These are phyloP conservation scores for Cheirogaleus major DNA, from an alignment of 2,797 vertebrate genomes.

Conservation along the genomic window DNA sequence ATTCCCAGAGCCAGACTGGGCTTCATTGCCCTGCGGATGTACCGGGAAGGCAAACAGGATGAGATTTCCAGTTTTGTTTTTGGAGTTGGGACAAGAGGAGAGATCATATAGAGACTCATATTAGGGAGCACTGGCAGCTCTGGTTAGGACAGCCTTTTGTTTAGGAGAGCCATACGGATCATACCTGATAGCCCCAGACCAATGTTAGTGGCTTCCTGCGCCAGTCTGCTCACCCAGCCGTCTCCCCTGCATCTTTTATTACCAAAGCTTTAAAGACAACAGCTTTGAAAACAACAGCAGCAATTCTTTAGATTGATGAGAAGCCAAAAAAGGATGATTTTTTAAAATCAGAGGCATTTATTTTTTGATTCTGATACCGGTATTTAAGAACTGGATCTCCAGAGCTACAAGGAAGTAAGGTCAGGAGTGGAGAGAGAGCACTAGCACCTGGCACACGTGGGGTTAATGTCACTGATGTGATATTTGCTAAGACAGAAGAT, in stretches of 20 bases:
- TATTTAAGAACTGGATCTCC: background rate
- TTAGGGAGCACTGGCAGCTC: background rate
- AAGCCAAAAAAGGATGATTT: background rate
- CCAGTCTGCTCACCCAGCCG: fast-evolving
- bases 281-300: slow-evolving; percentile 3
- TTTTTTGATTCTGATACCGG: slow-evolving; percentile 20
- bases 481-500: slow-evolving; percentile 70
- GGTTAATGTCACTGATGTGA: slow-evolving; percentile 65
- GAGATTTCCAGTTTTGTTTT: background rate
- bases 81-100: background rate
- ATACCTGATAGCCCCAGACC: background rate
- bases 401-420: background rate
- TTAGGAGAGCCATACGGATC: background rate
- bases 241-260: background rate
- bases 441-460: slow-evolving; percentile 1
- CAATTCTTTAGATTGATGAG: background rate
- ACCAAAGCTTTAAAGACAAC: background rate
- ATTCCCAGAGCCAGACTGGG: background rate
- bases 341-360: background rate
- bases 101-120: background rate
- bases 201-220: fast-evolving
- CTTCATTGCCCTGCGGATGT: slow-evolving; percentile 54
- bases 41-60: background rate
- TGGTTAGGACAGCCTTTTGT: slow-evolving; percentile 52
- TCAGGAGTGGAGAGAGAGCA: background rate